A percentile compares a stretch with the other conserved stretches of the same genome.
Conservation (phyloP, 2,888 invertebrate species). For the Oligia strigilis region DNA sequence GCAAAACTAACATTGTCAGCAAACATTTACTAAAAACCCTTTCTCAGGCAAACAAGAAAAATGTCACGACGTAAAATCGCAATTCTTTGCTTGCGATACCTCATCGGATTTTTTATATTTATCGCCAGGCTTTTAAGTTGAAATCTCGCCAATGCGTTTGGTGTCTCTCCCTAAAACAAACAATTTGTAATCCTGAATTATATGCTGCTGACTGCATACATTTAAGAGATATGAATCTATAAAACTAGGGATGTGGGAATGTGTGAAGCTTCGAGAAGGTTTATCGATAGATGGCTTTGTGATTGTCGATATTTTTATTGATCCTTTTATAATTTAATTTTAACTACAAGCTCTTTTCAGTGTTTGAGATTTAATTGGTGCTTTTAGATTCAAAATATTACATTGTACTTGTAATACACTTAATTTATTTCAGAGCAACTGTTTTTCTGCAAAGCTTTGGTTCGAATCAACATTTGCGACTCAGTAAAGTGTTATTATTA, state of each 20-base stretch:
- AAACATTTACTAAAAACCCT: conserved; percentile 80
- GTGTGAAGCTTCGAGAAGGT: conserved; percentile 9
- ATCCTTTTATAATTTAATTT: not conserved
- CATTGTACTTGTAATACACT: too few relatives aligned
- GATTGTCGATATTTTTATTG: not conserved
- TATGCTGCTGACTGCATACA: conserved; percentile 90
- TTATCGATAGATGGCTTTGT: conserved; percentile 38
- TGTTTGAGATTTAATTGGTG: not conserved
- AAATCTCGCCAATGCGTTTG: conserved; percentile 88
- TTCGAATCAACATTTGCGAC: not conserved
- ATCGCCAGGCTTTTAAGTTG: conserved; percentile 89
- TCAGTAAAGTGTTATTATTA: too few relatives aligned
- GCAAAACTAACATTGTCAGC: conserved; percentile 80
- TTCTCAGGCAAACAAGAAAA: conserved; percentile 84
- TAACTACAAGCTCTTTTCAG: not conserved
- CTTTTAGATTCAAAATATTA: not conserved
- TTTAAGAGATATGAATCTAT: conserved; percentile 90
- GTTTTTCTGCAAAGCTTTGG: not conserved
- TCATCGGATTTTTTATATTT: conserved; percentile 86
- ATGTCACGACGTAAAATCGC: conserved; percentile 73
- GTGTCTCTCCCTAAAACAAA: conserved; percentile 90
- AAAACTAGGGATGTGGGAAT: conserved; percentile 82
- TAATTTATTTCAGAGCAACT: not conserved
- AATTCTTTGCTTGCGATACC: conserved; percentile 82
- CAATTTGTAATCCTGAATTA: conserved; percentile 91